Conservation (phyloP, 2,113 vertebrate species). For the Lycocorax pyrrhopterus region DNA sequence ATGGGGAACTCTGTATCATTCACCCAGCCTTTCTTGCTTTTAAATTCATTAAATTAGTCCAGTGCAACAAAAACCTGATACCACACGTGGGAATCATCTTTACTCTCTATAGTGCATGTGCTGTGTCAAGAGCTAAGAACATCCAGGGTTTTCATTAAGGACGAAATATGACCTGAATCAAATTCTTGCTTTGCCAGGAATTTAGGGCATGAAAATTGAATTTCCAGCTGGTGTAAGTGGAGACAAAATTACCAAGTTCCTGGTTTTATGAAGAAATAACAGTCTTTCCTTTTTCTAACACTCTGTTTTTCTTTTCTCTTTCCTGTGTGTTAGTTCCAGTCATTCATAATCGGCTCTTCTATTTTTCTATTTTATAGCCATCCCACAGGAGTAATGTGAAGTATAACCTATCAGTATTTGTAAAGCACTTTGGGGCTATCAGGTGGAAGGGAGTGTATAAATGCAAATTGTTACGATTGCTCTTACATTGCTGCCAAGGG, state of each 20-base stretch:
- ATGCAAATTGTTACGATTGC: background rate
- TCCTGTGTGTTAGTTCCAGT: background rate
- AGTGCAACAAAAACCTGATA: background rate
- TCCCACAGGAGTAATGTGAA: slow-evolving; percentile 34
- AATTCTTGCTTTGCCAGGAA: background rate
- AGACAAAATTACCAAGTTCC: background rate
- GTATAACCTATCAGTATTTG: slow-evolving; percentile 54
- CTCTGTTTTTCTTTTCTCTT: slow-evolving; percentile 20
- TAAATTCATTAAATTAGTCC: background rate
- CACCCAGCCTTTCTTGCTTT: background rate
- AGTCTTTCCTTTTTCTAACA: background rate
- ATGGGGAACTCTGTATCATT: background rate
- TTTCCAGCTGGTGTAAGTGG: background rate
- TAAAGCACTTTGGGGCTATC: slow-evolving; percentile 34
- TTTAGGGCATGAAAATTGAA: background rate
- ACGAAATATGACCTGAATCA: background rate
- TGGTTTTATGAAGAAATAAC: background rate
- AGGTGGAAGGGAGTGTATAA: slow-evolving; percentile 29
- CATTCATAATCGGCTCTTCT: background rate
- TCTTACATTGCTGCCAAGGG: slow-evolving; percentile 5
- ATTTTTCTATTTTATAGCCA: slow-evolving; percentile 48
- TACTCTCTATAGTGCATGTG: background rate
- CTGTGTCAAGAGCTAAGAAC: background rate
- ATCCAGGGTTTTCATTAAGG: background rate
- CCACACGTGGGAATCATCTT: background rate